Evolutionary conservation across 2,888 invertebrate species (phyloP).

Genomic region (Malthinus flaveolus): DNA sequence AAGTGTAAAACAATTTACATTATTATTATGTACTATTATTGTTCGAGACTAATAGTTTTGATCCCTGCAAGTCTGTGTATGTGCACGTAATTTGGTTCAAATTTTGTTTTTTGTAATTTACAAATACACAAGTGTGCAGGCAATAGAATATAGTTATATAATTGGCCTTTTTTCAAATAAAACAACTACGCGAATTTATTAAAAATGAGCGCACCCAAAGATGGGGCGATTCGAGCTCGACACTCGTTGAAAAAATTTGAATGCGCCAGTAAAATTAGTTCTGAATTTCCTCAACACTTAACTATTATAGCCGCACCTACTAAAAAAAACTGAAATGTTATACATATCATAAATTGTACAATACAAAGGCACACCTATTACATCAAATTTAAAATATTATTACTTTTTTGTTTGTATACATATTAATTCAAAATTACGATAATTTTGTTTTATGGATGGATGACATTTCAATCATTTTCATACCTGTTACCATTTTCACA

Average conservation of each 20-base stretch:
- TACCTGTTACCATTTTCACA: too few species aligned
- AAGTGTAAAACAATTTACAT: slow-evolving; percentile 2
- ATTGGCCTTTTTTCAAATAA: too few species aligned
- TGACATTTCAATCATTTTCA: not conserved
- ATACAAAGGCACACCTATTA: slow-evolving; percentile 55
- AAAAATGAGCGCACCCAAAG: too few species aligned
- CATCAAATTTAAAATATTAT: slow-evolving; percentile 38
- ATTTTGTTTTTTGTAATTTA: not conserved
- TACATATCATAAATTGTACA: slow-evolving; percentile 38
- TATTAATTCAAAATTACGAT: slow-evolving; percentile 20
- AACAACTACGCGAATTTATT: too few species aligned
- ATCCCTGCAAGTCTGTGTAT: slow-evolving; percentile 5
- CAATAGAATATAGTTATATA: not conserved
- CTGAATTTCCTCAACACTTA: not conserved
- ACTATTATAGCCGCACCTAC: slow-evolving; percentile 4
- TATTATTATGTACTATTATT: not conserved
- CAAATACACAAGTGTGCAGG: not conserved
- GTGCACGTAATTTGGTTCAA: not conserved
- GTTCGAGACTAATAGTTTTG: not conserved
- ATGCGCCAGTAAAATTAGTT: not conserved
- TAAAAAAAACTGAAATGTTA: not conserved
- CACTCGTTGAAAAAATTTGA: too few species aligned
- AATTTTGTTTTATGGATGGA: slow-evolving; percentile 10
- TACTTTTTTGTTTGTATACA: slow-evolving; percentile 18
- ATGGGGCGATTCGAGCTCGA: too few species aligned